Evolutionary conservation across 2,797 vertebrate genomes (phyloP).

Genomic region (Neosalanx taihuensis): DNA sequence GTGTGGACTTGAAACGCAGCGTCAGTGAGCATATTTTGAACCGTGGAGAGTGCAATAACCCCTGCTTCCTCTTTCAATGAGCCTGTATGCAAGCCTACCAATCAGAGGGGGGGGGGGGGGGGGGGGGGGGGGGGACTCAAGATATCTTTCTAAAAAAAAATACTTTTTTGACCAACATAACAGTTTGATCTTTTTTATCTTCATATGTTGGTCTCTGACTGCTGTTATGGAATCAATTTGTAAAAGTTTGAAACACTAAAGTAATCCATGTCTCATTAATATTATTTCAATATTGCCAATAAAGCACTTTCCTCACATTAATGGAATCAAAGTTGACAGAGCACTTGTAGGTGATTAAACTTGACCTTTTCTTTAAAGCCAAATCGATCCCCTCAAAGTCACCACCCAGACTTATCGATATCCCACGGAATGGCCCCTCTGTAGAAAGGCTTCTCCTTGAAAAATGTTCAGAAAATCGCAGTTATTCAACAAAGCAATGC

Average conservation of each 20-base stretch:
- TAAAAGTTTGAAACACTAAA: neutral
- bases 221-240: neutral
- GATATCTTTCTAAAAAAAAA: neutral
- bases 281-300: conserved; percentile 32
- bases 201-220: neutral
- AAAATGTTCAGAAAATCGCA: conserved; percentile 26
- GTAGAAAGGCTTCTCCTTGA: conserved; percentile 18
- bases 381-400: conserved; percentile 69
- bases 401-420: conserved; percentile 57
- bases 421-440: conserved; percentile 32
- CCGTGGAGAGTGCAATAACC: too few species aligned
- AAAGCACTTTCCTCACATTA: conserved; percentile 42
- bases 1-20: too few species aligned
- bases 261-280: too few species aligned
- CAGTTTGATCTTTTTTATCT: neutral
- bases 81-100: conserved; percentile 7
- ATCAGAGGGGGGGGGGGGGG: conserved; percentile 5
- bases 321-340: conserved; percentile 40
- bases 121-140: conserved; percentile 1
- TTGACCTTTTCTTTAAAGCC: conserved; percentile 65
- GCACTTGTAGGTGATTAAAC: conserved; percentile 61
- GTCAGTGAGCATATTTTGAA: too few species aligned
- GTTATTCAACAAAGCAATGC: conserved; percentile 27
- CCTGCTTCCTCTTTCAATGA: neutral
- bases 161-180: neutral